Percentiles rank a stretch among this genome's conserved stretches.
These are phyloP conservation scores for Leptosomus discolor DNA, from an alignment of 2,113 vertebrate species.

Conservation along the genomic window DNA sequence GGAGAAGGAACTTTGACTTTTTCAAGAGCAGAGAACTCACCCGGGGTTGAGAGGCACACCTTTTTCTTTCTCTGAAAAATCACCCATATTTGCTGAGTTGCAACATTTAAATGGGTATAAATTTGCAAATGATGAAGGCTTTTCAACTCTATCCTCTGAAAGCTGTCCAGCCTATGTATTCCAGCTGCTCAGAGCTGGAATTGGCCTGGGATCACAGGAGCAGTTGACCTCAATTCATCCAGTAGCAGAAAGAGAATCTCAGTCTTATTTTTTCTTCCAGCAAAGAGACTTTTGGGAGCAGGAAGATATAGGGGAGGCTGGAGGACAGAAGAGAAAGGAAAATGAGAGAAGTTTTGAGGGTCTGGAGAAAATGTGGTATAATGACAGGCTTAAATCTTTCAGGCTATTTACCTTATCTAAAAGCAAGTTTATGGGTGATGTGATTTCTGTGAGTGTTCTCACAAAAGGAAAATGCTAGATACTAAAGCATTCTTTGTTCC, in stretches of 20 bases:
- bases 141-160: background rate
- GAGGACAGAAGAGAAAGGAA: background rate
- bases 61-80: background rate
- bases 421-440: background rate
- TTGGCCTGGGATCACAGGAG: background rate
- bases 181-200: background rate
- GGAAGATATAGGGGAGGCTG: background rate
- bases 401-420: background rate
- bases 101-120: background rate
- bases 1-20: background rate
- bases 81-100: accelerated
- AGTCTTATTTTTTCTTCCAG: background rate
- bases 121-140: background rate
- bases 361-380: background rate
- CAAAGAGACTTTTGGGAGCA: background rate
- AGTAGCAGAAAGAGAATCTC: background rate
- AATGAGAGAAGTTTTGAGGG: background rate
- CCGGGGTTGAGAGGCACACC: background rate
- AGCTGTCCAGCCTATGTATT: background rate
- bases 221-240: background rate
- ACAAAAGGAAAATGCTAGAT: background rate
- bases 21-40: background rate
- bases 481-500: background rate
- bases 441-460: background rate
- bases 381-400: background rate